Percentiles rank a stretch among this genome's conserved stretches.
phyloP scores from a whole-genome alignment of 2,888 invertebrate species.

The Bugulina stolonifera region DNA sequence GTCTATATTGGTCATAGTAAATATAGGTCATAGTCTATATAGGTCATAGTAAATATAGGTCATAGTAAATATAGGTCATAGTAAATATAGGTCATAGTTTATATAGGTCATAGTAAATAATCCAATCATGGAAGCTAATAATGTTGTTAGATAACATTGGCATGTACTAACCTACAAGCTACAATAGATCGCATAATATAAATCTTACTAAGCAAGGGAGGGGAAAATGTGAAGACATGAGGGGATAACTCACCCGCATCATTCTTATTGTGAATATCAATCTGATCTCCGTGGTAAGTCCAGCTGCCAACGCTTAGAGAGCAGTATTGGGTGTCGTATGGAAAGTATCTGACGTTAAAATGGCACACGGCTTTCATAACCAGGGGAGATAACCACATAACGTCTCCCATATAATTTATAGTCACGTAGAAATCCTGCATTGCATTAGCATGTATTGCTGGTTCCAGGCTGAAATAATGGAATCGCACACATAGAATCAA shows the following conservation, averaged over 20 bases:
- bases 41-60: too few species aligned
- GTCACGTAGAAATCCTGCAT: constrained; percentile 20
- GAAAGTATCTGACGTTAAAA: constrained; percentile 8
- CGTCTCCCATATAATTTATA: background rate
- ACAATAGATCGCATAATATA: too few species aligned
- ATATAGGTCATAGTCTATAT: too few species aligned
- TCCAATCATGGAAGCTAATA: too few species aligned
- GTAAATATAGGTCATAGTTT: too few species aligned
- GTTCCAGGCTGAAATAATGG: background rate
- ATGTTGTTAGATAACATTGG: too few species aligned
- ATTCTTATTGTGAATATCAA: background rate
- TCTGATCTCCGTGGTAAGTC: background rate
- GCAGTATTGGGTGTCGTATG: constrained; percentile 23
- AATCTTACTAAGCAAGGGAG: too few species aligned
- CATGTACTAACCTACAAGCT: too few species aligned
- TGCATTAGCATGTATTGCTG: constrained; percentile 11
- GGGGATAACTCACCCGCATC: background rate
- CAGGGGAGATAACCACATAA: constrained; percentile 16
- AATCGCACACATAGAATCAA: background rate
- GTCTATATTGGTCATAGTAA: too few species aligned
- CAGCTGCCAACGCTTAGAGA: background rate
- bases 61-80: too few species aligned
- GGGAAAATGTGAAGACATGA: too few species aligned
- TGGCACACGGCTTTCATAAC: constrained; percentile 2
- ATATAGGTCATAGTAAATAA: too few species aligned